Base-by-base conservation (phyloP, 2,888 invertebrate species). In the Biston betularia region DNA sequence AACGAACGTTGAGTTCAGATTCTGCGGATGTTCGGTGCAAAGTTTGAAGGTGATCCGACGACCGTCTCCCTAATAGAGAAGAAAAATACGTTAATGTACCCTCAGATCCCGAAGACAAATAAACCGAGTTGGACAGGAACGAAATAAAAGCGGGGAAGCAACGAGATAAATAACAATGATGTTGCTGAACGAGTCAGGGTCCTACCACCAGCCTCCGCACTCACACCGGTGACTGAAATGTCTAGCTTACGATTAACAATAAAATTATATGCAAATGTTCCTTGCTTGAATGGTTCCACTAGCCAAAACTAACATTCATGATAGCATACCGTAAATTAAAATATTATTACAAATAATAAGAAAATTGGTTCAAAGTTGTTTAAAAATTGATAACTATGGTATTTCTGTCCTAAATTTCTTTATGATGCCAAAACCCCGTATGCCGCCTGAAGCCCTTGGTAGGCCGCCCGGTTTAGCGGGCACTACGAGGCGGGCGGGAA, bases 11-110 rank as follows among this genome's bases (percentile, higher is more conserved):
- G 75, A 78, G 81, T 79, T 89, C 84, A 84, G 85, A 87, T 89
- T 89, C 84, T 88, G 79, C 79, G 79, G 84, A 85, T 84, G 81
- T 82, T 53, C 84, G 75, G 80, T 79, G 73, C 79, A 87, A 93
- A 92, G 85, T 93, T 92, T 88, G 90, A 88, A 93, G 92, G 92
- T 93, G 88, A 91, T 87, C 82, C 86, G 84, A 77, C 85, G 87
- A 89, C 90, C 86, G 89, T 88, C 89, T 86, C 85, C 87, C 89
- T 93, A 93, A 93, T 92, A 92, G 89, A 91, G 89, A 93, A 93
- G 92, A 93, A 93, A 93, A 93, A 93, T 93, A 93, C 93, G 92
- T 91, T 92, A 93, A 93, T 93, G 89, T 93, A 93, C 90, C 90
- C 90, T 87, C 88, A 88, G 91, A 92, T 89, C 88, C 88, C 87